These are phyloP conservation scores for Tamias sibiricus DNA, from an alignment of 2,113 vertebrate species.

Conservation along the genomic window DNA sequence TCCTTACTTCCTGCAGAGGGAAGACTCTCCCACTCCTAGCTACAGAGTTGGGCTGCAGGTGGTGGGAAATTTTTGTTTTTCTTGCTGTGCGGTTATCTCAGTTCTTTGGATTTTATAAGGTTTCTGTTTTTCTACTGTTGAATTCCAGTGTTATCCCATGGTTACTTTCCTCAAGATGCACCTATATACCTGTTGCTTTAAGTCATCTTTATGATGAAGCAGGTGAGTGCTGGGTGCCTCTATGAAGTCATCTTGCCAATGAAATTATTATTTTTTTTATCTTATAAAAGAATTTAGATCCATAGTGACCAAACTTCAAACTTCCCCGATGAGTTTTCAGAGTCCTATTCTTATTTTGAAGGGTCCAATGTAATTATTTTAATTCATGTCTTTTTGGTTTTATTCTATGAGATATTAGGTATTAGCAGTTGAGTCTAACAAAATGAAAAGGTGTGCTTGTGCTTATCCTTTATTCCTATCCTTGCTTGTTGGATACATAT, in stretches of 20 bases:
- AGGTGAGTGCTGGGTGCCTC: not conserved
- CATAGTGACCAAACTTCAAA: not conserved
- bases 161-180: not conserved
- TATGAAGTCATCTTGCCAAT: not conserved
- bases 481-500: not conserved
- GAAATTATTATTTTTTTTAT: not conserved
- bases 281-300: not conserved
- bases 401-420: not conserved
- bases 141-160: too few relatives aligned
- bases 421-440: not conserved
- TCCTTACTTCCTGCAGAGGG: not conserved
- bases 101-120: not conserved
- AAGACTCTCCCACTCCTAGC: not conserved
- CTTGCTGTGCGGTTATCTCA: not conserved
- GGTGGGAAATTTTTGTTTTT: not conserved
- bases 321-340: not conserved
- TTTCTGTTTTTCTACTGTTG: not conserved
- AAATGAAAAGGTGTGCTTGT: not conserved
- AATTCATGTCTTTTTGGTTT: conserved; percentile 10
- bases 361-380: not conserved
- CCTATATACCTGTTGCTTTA: not conserved
- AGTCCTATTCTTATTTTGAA: not conserved
- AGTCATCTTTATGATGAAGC: not conserved
- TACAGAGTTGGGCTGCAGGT: not conserved
- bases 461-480: not conserved